Evolutionary conservation across 2,797 vertebrate genomes (phyloP).

Genomic region (Sebastes steindachneri): DNA sequence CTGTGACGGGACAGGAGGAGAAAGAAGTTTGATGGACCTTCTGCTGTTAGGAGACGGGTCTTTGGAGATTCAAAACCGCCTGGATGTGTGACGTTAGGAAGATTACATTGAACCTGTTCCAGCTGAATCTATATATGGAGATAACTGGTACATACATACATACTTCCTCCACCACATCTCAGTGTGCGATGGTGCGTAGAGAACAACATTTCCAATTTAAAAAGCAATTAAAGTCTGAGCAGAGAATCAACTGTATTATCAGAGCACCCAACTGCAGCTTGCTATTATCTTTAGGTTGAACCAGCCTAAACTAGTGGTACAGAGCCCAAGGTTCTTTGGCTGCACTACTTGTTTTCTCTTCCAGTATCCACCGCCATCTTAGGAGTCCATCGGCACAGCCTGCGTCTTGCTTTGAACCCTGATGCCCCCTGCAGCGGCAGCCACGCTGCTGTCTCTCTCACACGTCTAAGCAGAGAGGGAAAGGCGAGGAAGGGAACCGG

Average conservation of each 20-base stretch:
- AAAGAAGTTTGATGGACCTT: conserved; percentile 19
- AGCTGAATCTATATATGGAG: not conserved
- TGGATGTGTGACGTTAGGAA: not conserved
- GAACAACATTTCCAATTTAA: conserved; percentile 60
- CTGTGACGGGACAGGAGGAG: conserved; percentile 1
- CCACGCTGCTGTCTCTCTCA: conserved; percentile 14
- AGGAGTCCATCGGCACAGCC: conserved; percentile 11
- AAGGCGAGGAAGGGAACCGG: not conserved
- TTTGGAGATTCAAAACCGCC: conserved; percentile 10
- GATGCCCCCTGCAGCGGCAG: conserved; percentile 19
- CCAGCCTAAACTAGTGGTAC: not conserved
- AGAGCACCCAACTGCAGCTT: not conserved
- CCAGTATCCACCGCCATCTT: conserved; percentile 8
- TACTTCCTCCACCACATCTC: not conserved
- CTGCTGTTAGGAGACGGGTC: not conserved
- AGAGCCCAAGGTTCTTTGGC: not conserved
- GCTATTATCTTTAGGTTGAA: conserved; percentile 14
- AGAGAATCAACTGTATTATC: conserved; percentile 7
- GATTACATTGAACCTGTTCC: conserved; percentile 3
- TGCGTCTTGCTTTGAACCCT: conserved; percentile 31
- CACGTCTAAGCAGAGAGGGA: conserved; percentile 11
- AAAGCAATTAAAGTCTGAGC: conserved; percentile 56
- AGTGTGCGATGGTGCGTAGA: conserved; percentile 1
- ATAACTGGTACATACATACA: not conserved
- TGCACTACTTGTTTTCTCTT: not conserved